Percentiles rank a stretch among this genome's conserved stretches.
phyloP scores from a whole-genome alignment of 2,113 vertebrate species.

The Lonchura striata region DNA sequence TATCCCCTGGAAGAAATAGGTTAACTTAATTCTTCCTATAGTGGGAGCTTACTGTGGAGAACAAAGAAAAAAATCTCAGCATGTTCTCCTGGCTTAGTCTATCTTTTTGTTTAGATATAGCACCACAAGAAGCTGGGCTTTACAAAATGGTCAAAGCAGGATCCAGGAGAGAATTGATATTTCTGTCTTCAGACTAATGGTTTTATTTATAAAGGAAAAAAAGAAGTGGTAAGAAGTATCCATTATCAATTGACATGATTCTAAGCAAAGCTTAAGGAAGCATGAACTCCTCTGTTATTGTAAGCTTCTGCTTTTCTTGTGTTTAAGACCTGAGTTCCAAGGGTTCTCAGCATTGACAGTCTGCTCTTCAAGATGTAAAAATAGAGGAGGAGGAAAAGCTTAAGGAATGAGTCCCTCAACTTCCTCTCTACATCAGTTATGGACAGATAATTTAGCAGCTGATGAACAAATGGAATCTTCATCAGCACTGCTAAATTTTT shows the following conservation, averaged over 20 bases:
- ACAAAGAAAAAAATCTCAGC: neutral
- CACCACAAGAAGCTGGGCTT: rapidly evolving
- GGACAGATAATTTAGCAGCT: neutral
- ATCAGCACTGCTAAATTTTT: neutral
- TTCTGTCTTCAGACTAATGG: neutral
- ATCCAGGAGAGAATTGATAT: neutral
- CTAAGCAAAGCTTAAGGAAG: neutral
- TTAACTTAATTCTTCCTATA: neutral
- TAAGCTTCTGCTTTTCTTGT: neutral
- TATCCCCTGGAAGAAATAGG: neutral
- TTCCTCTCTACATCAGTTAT: neutral
- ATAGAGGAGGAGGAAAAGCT: neutral
- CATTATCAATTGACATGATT: neutral
- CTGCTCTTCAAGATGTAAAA: neutral
- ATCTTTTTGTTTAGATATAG: neutral
- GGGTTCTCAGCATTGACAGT: neutral
- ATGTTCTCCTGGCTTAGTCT: neutral
- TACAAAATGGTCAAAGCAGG: neutral
- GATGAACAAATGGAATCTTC: neutral
- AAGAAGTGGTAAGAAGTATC: neutral
- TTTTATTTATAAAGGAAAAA: neutral
- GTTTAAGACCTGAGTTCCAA: neutral
- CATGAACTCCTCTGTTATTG: neutral
- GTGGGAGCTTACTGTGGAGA: neutral
- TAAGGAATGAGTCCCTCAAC: neutral